These are phyloP conservation scores for Drosophila mojavensis DNA, from an alignment of 1,140 invertebrate genomes.

Conservation along the genomic window DNA sequence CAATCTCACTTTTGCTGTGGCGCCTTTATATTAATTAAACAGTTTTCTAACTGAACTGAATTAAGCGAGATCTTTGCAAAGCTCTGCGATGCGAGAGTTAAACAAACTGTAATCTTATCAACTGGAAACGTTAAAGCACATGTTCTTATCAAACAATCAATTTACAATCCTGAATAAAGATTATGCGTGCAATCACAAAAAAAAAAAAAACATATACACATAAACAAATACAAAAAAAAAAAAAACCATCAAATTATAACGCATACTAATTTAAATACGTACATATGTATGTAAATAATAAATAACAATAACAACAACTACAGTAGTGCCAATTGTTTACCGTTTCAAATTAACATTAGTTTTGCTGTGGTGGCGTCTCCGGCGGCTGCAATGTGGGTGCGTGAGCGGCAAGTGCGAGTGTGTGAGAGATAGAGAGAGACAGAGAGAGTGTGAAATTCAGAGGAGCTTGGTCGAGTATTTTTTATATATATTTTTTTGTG, in stretches of 20 bases:
- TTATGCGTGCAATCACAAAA: conserved; percentile 24
- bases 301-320: conserved; percentile 1
- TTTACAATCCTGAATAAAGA: conserved; percentile 12
- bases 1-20: too few relatives aligned
- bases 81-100: not conserved
- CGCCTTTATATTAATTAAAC: too few relatives aligned
- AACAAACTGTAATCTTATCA: conserved; percentile 4
- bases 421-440: conserved; percentile 21
- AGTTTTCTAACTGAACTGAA: too few relatives aligned
- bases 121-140: not conserved
- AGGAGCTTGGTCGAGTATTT: conserved; percentile 1
- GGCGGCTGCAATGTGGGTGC: conserved; percentile 49
- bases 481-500: not conserved
- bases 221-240: not conserved
- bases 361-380: conserved; percentile 47
- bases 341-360: conserved; percentile 71
- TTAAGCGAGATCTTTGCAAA: not conserved
- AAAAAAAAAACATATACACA: conserved; percentile 1
- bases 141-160: conserved; percentile 19
- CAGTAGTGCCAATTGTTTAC: conserved; percentile 59
- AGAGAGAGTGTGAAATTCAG: conserved; percentile 17
- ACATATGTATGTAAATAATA: conserved; percentile 27
- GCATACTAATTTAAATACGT: conserved; percentile 44
- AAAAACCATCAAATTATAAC: not conserved
- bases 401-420: conserved; percentile 48